These are phyloP conservation scores for Liodrosophila aerea DNA, from an alignment of 2,888 invertebrate species.

Conservation along the genomic window DNA sequence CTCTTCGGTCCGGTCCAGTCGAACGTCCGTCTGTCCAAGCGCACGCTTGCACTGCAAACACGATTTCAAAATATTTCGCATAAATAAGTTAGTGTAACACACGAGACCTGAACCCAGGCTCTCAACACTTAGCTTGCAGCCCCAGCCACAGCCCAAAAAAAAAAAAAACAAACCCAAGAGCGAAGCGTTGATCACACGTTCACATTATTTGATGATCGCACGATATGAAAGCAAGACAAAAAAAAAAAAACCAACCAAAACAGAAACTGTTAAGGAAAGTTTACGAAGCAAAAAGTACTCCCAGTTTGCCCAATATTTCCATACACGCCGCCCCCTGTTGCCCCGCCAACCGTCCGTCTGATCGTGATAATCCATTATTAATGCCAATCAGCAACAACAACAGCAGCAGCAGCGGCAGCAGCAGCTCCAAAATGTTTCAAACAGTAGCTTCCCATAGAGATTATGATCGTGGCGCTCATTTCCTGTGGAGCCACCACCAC, in stretches of 20 bases:
- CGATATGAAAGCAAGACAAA: slow-evolving; percentile 70
- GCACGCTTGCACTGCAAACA: slow-evolving; percentile 75
- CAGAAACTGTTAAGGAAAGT: slow-evolving; percentile 49
- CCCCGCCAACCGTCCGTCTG: neutral
- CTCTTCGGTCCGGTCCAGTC: slow-evolving; percentile 29
- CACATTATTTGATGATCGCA: slow-evolving; percentile 80
- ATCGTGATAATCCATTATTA: slow-evolving; percentile 83
- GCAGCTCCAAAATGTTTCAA: slow-evolving; percentile 28
- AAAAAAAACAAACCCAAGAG: slow-evolving; percentile 28
- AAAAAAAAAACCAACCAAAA: slow-evolving; percentile 16
- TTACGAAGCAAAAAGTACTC: slow-evolving; percentile 44
- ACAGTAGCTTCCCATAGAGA: slow-evolving; percentile 65
- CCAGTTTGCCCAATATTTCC: slow-evolving; percentile 77
- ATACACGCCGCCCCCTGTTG: slow-evolving; percentile 54
- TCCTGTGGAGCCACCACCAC: slow-evolving; percentile 34
- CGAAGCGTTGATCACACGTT: slow-evolving; percentile 79
- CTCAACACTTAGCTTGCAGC: slow-evolving; percentile 17
- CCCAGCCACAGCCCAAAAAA: slow-evolving; percentile 8
- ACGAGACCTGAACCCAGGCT: slow-evolving; percentile 47
- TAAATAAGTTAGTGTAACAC: slow-evolving; percentile 82
- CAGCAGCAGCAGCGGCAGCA: slow-evolving; percentile 30
- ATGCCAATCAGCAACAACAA: slow-evolving; percentile 81
- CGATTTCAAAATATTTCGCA: slow-evolving; percentile 80
- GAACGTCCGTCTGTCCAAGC: slow-evolving; percentile 57
- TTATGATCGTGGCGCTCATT: slow-evolving; percentile 73